Base-by-base conservation (phyloP, 2,113 vertebrate species). In the Machaerirhynchus nigripectus region DNA sequence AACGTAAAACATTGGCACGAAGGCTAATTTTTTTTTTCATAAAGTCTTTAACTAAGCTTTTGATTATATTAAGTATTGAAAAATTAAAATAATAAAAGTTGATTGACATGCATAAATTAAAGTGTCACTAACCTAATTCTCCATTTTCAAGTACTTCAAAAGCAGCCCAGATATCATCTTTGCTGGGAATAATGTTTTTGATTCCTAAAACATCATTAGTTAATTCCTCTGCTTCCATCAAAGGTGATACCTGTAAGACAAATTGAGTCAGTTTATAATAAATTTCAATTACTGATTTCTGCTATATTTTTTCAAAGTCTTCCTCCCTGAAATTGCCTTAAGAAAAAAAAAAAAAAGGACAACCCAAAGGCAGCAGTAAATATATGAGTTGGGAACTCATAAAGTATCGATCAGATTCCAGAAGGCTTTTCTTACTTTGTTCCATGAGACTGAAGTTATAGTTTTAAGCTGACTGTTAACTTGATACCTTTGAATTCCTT, bases 131-230 rank as follows among this genome's bases (percentile, higher is more conserved):
- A 99, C 99, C 99, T 46, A 99, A 94, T 89, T 99, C 99, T 98
- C 99, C 99, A 75, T 99, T 99, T 97, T 99, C 99, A 80, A 99
- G 98, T 59, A 99, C 99, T 98, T 99, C 99, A 97, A 99, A 99
- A 39, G 98, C 98, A 84, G 98, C 98, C 99, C 99, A 99, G 55
- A 97, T 74, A 92, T 98, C 98, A 13, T 97, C 98, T 47, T 97
- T 96, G 8, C 80, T 70, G 33, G 98, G 94, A 86, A 96, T 60
- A 61, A 99, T 94, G 59, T 98, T 99, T 97, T 97, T 99, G 97
- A 99, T 98, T 75, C 97, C 98, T 95, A 99, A 96, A 65, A 98
- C 97, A 14, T 98, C 98, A 84, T 97, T 98, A 70, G 98, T 98
- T 55, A 99, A 97, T 96, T 99, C 99, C 52, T 97, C 97, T 28